Evolutionary conservation across 2,113 vertebrate genomes (phyloP), one percentile per base, ranked within the genome.

Genomic region (Anser cygnoides): DNA sequence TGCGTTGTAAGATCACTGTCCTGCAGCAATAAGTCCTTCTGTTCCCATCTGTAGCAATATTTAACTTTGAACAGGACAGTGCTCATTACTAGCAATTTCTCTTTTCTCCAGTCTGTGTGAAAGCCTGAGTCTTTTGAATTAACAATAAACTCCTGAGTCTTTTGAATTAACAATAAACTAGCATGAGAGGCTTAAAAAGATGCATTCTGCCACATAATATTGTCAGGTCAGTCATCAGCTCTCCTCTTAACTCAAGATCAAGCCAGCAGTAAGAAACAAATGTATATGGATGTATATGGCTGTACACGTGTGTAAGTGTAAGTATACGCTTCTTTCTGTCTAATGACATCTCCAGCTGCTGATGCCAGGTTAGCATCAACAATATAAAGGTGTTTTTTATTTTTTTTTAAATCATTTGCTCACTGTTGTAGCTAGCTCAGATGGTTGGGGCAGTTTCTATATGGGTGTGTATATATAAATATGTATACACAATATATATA

Each of bases 21-120:
- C 87, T 87, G 92, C 94, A 83, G 78, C 82, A 92, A 49, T 67
- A 73, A 73, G 29, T 75, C 79, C 89, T 96, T 96, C 96, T 97
- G 66, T 91, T 93, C 46, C 77, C 87, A 87, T 82, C 93, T 97
- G 82, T 66, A 94, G 67, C 25, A 66, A 71, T 74, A 82, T 83
- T 92, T 85, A 94, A 76, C 43, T 85, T 95, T 84, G 65, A 83
- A 33, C 50, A 70, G n/a, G 76, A 75, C 29, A 57, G 44, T 9
- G 49, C 70, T 70, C 6, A 11, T 43, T 91, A 15, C 57, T 62
- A 72, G 85, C 25, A 52, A 66, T 85, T 59, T 17, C 4, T 88
- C 61, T 75, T 77, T 52, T 55, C 43, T 95, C 50, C 8, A 2
- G 11, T 41, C 21, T 16, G 4, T 16, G 1, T 18, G 31, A 82